Evolutionary conservation across 2,113 vertebrate genomes (phyloP).

Genomic region (Xenotilapia longispinis): DNA sequence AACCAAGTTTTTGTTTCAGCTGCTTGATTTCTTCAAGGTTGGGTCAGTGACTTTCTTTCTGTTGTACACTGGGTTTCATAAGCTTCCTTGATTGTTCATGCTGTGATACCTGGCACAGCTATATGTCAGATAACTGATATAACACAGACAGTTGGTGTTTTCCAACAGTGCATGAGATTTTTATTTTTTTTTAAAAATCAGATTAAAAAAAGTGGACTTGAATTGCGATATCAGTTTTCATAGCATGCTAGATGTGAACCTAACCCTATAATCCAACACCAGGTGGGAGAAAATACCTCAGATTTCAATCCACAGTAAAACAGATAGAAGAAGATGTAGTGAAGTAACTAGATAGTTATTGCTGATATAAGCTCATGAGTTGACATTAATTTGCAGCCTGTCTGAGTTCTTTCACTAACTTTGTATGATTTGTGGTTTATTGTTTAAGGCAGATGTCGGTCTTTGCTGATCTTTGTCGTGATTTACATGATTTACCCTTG

Average conservation of each 20-base stretch:
- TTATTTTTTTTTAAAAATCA: accelerated
- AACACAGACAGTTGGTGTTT: background rate
- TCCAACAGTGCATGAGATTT: background rate
- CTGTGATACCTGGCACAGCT: background rate
- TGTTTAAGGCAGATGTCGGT: background rate
- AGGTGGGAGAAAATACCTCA: background rate
- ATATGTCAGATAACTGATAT: background rate
- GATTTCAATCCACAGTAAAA: background rate
- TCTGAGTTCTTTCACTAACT: background rate
- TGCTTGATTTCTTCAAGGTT: conserved; percentile 9
- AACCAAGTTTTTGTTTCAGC: conserved; percentile 29
- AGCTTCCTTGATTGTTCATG: background rate
- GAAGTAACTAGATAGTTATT: background rate
- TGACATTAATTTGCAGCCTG: background rate
- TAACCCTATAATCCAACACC: background rate
- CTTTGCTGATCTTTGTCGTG: background rate
- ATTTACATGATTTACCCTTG: background rate
- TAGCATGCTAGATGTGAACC: background rate
- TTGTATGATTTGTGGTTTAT: background rate
- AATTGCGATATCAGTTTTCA: background rate
- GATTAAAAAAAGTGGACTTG: background rate
- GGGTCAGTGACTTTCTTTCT: conserved; percentile 6
- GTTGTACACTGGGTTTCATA: background rate
- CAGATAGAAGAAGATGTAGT: background rate
- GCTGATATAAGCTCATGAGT: background rate